Evolutionary conservation across 64 coral and sea anemone genomes (phyloP).

Genomic region (Platygyra sinensis): DNA sequence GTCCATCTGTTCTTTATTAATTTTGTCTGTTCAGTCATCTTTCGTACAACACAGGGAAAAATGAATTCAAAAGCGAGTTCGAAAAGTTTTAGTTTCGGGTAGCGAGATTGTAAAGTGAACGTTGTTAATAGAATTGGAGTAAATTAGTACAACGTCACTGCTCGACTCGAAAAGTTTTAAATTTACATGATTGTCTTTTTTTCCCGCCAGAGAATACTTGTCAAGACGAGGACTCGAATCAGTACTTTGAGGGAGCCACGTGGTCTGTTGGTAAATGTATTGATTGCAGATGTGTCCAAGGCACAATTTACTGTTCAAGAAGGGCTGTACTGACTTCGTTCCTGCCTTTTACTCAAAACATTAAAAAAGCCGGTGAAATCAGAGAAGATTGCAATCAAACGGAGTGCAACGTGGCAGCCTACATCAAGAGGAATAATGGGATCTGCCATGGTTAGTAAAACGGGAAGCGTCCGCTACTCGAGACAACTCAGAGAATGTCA

Average conservation of each 20-base stretch:
- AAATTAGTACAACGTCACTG: too few species aligned
- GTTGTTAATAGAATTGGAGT: too few species aligned
- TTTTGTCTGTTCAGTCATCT: background rate
- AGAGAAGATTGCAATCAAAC: background rate
- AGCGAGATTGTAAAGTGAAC: too few species aligned
- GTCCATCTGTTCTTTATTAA: too few species aligned
- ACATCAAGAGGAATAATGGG: background rate
- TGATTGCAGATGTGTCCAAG: background rate
- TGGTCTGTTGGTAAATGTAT: conserved; percentile 34
- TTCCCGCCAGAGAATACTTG: background rate
- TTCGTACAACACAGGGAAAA: background rate
- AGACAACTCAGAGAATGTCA: too few species aligned
- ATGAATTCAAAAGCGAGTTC: too few species aligned
- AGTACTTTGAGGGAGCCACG: conserved; percentile 27
- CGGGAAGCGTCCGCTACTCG: too few species aligned
- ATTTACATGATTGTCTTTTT: background rate
- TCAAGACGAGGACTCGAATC: conserved; percentile 2
- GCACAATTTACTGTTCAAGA: conserved; percentile 6
- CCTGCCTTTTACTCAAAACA: background rate
- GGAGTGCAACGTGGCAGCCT: background rate
- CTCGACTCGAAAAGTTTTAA: too few species aligned
- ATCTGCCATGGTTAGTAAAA: background rate
- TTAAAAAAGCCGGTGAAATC: background rate
- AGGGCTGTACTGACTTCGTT: background rate
- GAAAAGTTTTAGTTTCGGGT: too few species aligned